Base-by-base conservation (phyloP, 2,113 vertebrate genomes). In the Gobiocypris rarus region DNA sequence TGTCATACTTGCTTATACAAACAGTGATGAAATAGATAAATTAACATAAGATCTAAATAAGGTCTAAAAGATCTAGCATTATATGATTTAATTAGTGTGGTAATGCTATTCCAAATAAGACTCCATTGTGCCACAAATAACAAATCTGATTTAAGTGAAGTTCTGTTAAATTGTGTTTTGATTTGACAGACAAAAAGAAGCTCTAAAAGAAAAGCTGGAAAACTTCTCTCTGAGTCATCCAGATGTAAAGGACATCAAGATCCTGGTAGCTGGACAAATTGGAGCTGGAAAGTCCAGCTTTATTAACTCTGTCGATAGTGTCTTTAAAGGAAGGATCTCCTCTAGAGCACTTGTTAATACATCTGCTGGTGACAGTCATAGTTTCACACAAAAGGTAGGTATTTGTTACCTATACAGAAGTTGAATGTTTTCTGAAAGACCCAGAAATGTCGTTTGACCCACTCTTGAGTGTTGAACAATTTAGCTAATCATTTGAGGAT, bases 231-330 rank as follows among this genome's bases (percentile, higher is more conserved):
- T 24, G 11, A 26, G 28, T 48, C 0, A 1, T 74, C 1, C 41
- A n/a, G 13, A 50, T 24, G 43, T 61, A 41, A 17, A 50, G n/a
- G 4, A 24, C 22, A 59, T 82, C 45, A 69, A 67, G 61, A 73
- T 86, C 26, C 74, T 86, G 73, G 1, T 86, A 0, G 61, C 59
- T 52, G 80, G 85, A 78, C 17, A 50, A 71, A 3, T 70, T 11
- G 85, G 54, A 71, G 78, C 43, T 41, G 81, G 85, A 70, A 86
- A 83, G 11, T 83, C 85, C 63, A 83, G 81, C 65, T 86, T 86
- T n/a, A 86, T 86, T 13, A 83, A 86, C 8, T 77, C 85, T 0
- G 7, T 86, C 5, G 4, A 71, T 19, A 83, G 58, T n/a, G 48
- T 0, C 9, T 85, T 85, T 48, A 58, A 81, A 77, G 22, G 38